phyloP scores from a whole-genome alignment of 2,888 invertebrate genomes.

The Parnassius mnemosyne region DNA sequence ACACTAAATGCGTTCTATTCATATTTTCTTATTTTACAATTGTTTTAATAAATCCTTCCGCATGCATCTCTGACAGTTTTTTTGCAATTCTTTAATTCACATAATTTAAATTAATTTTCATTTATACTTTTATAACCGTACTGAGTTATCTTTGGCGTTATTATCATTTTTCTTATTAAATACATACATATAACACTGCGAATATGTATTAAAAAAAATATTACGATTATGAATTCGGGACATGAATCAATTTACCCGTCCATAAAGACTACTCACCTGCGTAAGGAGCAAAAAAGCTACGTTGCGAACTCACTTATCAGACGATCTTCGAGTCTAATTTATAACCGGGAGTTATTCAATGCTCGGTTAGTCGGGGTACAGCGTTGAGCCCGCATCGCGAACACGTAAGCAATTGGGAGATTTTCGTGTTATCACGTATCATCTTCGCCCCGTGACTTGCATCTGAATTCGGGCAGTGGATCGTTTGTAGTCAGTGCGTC shows the following conservation, averaged over 20 bases:
- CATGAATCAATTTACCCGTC: conserved; percentile 71
- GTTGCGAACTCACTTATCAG: conserved; percentile 67
- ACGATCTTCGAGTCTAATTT: conserved; percentile 71
- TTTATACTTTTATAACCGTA: no score
- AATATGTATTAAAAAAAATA: conserved; percentile 10
- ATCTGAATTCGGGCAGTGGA: conserved; percentile 41
- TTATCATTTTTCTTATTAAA: no score
- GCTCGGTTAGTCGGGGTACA: conserved; percentile 60
- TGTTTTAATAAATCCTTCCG: no score
- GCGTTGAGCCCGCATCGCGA: conserved; percentile 51
- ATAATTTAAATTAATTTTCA: no score
- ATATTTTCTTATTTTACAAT: no score
- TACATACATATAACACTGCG: background rate
- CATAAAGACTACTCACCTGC: conserved; percentile 73
- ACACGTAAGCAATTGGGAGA: conserved; percentile 80
- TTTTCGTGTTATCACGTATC: conserved; percentile 81
- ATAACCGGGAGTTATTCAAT: conserved; percentile 73
- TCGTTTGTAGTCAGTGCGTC: conserved; percentile 38
- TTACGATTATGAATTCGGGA: conserved; percentile 57
- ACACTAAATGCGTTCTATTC: no score
- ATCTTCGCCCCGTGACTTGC: conserved; percentile 72
- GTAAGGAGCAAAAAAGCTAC: conserved; percentile 64
- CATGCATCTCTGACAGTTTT: no score
- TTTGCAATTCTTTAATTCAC: no score
- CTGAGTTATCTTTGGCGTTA: no score